phyloP scores from a whole-genome alignment of 2,113 vertebrate genomes.

The Phalacrocorax aristotelis region DNA sequence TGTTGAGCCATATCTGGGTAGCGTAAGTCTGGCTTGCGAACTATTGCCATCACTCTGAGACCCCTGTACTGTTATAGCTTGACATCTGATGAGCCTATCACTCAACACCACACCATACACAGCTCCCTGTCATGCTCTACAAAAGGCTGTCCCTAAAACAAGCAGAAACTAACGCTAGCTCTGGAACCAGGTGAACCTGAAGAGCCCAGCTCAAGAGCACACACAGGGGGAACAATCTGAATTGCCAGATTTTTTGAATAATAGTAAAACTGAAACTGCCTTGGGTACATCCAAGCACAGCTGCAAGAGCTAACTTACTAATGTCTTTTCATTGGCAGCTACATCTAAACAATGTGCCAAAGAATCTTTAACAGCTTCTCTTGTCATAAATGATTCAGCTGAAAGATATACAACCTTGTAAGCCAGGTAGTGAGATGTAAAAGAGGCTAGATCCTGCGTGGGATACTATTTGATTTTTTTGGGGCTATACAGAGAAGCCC shows the following conservation, averaged over 20 bases:
- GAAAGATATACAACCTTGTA: conserved; percentile 52
- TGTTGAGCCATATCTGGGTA: background rate
- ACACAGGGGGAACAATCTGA: background rate
- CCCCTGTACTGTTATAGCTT: background rate
- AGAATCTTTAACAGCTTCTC: conserved; percentile 40
- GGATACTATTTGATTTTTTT: background rate
- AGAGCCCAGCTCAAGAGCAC: background rate
- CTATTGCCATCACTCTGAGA: background rate
- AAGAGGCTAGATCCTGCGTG: background rate
- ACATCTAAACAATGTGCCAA: conserved; percentile 49
- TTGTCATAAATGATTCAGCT: conserved; percentile 53
- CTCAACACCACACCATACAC: background rate
- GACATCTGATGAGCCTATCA: background rate
- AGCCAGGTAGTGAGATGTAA: conserved; percentile 49
- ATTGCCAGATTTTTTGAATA: conserved; percentile 11
- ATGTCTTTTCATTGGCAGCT: conserved; percentile 55
- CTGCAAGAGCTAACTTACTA: conserved; percentile 37
- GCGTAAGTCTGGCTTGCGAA: background rate
- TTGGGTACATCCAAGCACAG: conserved; percentile 32
- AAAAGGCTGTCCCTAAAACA: background rate
- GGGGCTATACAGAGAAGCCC: background rate
- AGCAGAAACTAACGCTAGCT: background rate
- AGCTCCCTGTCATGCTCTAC: background rate
- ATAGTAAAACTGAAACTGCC: conserved; percentile 16
- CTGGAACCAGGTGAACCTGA: background rate